Base-by-base conservation (phyloP, 2,113 vertebrate species). In the Pachycephala philippinensis region DNA sequence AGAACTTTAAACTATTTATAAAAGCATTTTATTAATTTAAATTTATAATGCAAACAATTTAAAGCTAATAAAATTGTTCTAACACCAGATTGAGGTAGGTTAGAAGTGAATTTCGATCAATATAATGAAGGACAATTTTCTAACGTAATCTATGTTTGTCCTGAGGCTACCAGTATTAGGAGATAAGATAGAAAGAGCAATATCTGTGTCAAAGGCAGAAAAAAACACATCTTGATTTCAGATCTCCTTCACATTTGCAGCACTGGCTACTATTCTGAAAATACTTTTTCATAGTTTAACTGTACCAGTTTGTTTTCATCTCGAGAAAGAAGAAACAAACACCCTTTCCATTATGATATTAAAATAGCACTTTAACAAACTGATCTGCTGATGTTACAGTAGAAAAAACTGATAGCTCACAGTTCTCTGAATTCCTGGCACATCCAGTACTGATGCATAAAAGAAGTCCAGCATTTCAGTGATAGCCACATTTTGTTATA, bases 101-200 rank as follows among this genome's bases (percentile, higher is more conserved):
- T 76, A 53, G 44, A 90, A 93, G 65, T 50, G 49, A 93, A 78
- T 71, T 92, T 93, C 5, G 3, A 93, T 94, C 90, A 78, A 90
- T 94, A 45, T 82, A 94, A 96, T 82, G 90, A 96, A 95, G 95
- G 84, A 93, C 92, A 89, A 81, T 88, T 96, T 95, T 84, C 88
- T 89, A 90, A 84, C 1, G 0, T 92, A 90, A 90, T 92, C 92
- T 89, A 3, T 81, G 90, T 92, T 93, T 96, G 90, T 94, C 93
- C 94, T 84, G 76, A 93, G 92, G 96, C 93, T 84, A 82, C 71
- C 81, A 39, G 28, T 59, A 83, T 92, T 90, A 92, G 85, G 50
- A 92, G 96, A 95, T 93, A 91, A 96, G 90, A 84, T 27, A 88
- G 83, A 95, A 86, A 70, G 94, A 92, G 53, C 77, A 92, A 71